A percentile compares a stretch with the other conserved stretches of the same genome.
These are phyloP conservation scores for Tuberolachnus salignus DNA, from an alignment of 2,888 invertebrate species.

Conservation along the genomic window DNA sequence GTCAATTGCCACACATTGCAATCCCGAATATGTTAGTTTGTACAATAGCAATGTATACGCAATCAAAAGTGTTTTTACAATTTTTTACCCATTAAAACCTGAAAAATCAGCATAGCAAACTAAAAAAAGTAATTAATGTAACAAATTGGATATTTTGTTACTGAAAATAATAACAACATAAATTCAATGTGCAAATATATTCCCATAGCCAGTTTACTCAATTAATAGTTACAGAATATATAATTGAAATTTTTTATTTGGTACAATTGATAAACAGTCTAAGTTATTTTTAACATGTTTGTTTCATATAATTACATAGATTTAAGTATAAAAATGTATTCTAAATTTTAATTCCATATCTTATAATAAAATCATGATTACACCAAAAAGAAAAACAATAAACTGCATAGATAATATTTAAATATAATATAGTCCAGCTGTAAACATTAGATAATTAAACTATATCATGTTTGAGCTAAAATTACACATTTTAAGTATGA, in stretches of 20 bases:
- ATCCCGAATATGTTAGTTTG: not conserved
- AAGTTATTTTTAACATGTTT: constrained; percentile 6
- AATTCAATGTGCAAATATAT: constrained; percentile 17
- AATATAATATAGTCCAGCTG: not conserved
- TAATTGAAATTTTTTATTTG: constrained; percentile 15
- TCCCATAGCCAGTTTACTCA: not conserved
- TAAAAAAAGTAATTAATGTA: not conserved
- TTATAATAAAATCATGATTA: constrained; percentile 6
- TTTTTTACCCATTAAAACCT: not conserved
- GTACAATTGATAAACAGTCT: constrained; percentile 37
- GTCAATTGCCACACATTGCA: not conserved
- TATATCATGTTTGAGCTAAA: constrained; percentile 39
- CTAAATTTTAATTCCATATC: not conserved
- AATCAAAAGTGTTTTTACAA: not conserved
- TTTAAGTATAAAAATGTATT: constrained; percentile 14
- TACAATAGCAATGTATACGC: not conserved
- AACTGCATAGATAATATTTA: not conserved
- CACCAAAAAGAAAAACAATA: no score
- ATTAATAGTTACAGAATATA: constrained; percentile 5
- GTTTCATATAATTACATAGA: constrained; percentile 8
- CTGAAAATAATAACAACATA: constrained; percentile 1
- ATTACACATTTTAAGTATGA: constrained; percentile 38
- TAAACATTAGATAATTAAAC: not conserved
- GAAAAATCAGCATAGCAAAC: constrained; percentile 3
- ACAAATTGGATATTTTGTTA: constrained; percentile 2